Evolutionary conservation across 2,113 vertebrate species (phyloP), one percentile per base, ranked within the genome.

Genomic region (Clarias magur): DNA sequence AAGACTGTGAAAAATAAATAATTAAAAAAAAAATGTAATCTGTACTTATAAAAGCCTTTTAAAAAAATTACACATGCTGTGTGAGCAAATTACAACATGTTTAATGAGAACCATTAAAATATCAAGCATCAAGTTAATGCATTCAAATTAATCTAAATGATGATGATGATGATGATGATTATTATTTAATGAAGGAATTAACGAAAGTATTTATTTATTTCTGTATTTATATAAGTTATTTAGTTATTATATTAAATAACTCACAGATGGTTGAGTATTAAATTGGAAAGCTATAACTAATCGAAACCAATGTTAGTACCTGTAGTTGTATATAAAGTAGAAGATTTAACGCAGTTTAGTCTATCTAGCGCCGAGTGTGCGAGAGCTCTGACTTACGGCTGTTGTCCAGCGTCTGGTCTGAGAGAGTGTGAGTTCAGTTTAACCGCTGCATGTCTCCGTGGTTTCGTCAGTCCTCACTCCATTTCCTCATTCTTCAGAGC

Each of bases 391-490:
- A 67, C 82, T 68, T 3, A 54, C 38, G 4, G 62, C 63, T 54
- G 82, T 54, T 83, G 82, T 83, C 82, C 82, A 56, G 82, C 63
- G 25, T 2, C 63, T 11, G 63, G 82, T 83, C 82, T 16, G 81
- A 63, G 34, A 53, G 11, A 10, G 25, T 12, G 25, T 83, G 82
- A 53, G 23, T 54, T 83, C 42, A 56, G 63, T 56, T 68, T 2
- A 53, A 65, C 63, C 9, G 63, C 76, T 16, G 48, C 48, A 1
- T 21, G 19, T 10, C 12, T 83, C 21, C 10, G 82, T 70, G 82
- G 82, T 83, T 83, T 83, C 48, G 9, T 83, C 82, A 70, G 81
- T 83, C 62, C 82, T 54, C 78, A 21, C 82, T 70, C 81, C 4
- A 23, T 83, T 83, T 83, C 82, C 82, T 83, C 17, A 6, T 67